phyloP scores from a whole-genome alignment of 2,113 vertebrate species.

The Vireo altiloquus region DNA sequence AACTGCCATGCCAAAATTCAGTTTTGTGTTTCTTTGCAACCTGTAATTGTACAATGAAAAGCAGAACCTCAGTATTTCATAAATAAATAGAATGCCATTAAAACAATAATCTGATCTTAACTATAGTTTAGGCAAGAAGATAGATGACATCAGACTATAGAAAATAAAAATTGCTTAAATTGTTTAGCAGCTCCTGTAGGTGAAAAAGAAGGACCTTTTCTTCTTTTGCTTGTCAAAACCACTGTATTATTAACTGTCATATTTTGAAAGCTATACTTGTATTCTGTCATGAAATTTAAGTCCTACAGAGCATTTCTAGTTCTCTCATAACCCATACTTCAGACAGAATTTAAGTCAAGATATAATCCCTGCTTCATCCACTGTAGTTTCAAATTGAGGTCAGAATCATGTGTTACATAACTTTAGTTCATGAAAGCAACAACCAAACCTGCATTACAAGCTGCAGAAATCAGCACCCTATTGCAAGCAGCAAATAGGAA shows the following conservation, averaged over 20 bases:
- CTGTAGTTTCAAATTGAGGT: slow-evolving; percentile 14
- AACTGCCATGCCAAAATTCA: background rate
- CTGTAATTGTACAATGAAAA: background rate
- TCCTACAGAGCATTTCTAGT: background rate
- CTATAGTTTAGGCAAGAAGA: background rate
- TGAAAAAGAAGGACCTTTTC: background rate
- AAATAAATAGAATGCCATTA: background rate
- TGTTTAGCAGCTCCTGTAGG: background rate
- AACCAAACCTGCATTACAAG: background rate
- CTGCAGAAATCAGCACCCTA: background rate
- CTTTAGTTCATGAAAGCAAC: background rate
- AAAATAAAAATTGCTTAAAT: background rate
- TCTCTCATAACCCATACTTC: background rate
- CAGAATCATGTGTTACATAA: background rate
- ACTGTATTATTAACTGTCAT: background rate
- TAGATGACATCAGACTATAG: background rate
- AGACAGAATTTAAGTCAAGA: background rate
- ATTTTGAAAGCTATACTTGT: background rate
- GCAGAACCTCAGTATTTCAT: background rate
- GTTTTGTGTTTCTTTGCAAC: background rate
- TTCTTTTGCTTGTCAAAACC: background rate
- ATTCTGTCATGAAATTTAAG: background rate
- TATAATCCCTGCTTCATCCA: background rate
- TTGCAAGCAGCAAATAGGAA: background rate
- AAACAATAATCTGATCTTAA: background rate